Evolutionary conservation across 2,888 invertebrate genomes (phyloP), one percentile per base, ranked within the genome.

Genomic region (Oligia latruncula): DNA sequence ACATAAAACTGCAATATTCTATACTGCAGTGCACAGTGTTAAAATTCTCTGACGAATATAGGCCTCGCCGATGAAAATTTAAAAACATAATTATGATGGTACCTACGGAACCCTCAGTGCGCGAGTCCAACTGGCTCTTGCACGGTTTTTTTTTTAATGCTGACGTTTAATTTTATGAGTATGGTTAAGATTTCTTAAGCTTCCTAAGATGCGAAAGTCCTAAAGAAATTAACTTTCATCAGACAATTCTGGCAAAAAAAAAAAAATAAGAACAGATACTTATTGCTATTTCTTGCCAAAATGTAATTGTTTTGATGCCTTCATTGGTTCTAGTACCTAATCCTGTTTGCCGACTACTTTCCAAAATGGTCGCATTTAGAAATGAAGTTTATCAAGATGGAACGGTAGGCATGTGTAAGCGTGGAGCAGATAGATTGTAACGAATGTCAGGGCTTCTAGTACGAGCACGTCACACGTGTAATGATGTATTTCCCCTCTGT

Each of bases 401-500:
- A n/a, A 62, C 6, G 6, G n/a, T 74, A 76, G 17, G 40, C 20
- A 6, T 58, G 15, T 49, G 35, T 62, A 60, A 8, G 8, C n/a
- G n/a, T 46, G 13, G 15, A 29, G 66, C 29, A 65, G 13, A n/a
- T 60, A 40, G 9, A 23, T 74, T 29, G 23, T 83, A 67, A 20
- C 2, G 52, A 82, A 49, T 49, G 29, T 49, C 52, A 46, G 1
- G n/a, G 20, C 35, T 66, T 43, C 35, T 29, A 52, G 29, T 52
- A 15, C 4, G 82, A 29, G 43, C 43, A 46, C 77, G 35, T 71
- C 35, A 60, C 23, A 23, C 23, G 29, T 46, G 20, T 62, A 67
- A 83, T 80, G 40, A 83, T 68, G 55, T 83, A 83, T 68, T 68
- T 80, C 62, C 77, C 46, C 78, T 46, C 43, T 20, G 35, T 40